Evolutionary conservation across 1,140 invertebrate species (phyloP).

Genomic region (Lethrus apterus): DNA sequence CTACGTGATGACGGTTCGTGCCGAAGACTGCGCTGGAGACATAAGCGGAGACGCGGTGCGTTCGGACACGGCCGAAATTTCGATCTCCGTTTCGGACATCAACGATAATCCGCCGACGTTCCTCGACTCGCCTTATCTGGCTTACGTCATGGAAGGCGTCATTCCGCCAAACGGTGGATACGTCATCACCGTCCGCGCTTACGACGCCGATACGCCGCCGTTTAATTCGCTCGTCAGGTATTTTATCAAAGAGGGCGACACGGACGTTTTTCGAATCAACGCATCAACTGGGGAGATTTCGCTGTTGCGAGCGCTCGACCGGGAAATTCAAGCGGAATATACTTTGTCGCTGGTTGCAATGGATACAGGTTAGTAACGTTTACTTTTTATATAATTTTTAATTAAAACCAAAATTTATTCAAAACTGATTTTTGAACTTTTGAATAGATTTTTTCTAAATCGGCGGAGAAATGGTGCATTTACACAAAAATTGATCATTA

Average conservation of each 20-base stretch:
- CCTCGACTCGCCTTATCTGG: slow-evolving; percentile 81
- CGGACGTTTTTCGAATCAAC: slow-evolving; percentile 81
- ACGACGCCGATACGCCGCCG: slow-evolving; percentile 84
- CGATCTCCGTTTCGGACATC: slow-evolving; percentile 75
- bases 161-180: slow-evolving; percentile 68
- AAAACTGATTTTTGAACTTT: too few species aligned
- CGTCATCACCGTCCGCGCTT: slow-evolving; percentile 73
- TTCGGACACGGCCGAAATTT: slow-evolving; percentile 65
- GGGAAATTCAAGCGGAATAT: slow-evolving; percentile 76
- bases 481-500: too few species aligned
- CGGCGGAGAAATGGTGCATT: too few species aligned
- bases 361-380: slow-evolving; percentile 73
- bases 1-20: slow-evolving; percentile 76
- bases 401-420: too few species aligned
- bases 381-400: not conserved
- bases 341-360: slow-evolving; percentile 79
- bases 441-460: too few species aligned
- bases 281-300: slow-evolving; percentile 82
- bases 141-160: slow-evolving; percentile 88
- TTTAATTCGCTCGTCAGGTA: slow-evolving; percentile 85
- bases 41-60: slow-evolving; percentile 47
- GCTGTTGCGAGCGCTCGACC: slow-evolving; percentile 70
- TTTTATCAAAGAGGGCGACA: slow-evolving; percentile 86
- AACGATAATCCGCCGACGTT: slow-evolving; percentile 94
- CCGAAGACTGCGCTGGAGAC: slow-evolving; percentile 77